Evolutionary conservation across 2,888 invertebrate species (phyloP).

Genomic region (Diarsia dahlii): DNA sequence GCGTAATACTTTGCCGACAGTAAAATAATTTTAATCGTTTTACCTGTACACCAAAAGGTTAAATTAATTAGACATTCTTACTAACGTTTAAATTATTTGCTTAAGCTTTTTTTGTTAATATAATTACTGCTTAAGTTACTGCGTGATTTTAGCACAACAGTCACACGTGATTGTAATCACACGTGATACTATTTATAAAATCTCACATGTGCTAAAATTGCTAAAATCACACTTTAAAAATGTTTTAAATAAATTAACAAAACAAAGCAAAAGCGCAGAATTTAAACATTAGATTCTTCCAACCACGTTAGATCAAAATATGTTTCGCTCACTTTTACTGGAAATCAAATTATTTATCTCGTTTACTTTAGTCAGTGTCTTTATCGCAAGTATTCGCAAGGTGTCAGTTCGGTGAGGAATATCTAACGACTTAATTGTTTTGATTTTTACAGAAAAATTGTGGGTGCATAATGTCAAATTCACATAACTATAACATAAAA

Average conservation of each 20-base stretch:
- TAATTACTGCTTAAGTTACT: too few relatives aligned
- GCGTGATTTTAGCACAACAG: not conserved
- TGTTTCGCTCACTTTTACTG: not conserved
- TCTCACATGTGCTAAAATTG: too few relatives aligned
- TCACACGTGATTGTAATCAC: not conserved
- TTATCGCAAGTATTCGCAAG: too few relatives aligned
- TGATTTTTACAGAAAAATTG: not conserved
- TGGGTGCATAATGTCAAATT: not conserved
- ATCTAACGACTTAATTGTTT: not conserved
- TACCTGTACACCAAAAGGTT: too few relatives aligned
- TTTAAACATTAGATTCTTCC: not conserved
- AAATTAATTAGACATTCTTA: constrained; percentile 5
- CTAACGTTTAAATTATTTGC: too few relatives aligned
- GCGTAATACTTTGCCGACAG: not conserved
- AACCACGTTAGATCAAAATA: not conserved
- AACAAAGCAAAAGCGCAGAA: not conserved
- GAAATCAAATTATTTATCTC: too few relatives aligned
- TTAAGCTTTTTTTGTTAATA: too few relatives aligned
- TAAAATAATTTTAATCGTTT: not conserved
- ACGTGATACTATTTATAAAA: not conserved
- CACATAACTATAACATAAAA: too few relatives aligned
- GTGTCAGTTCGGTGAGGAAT: not conserved
- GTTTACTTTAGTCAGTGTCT: too few relatives aligned
- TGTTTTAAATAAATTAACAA: too few relatives aligned
- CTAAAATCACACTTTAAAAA: too few relatives aligned